These are phyloP conservation scores for Oedothorax gibbosus DNA, from an alignment of 1,140 invertebrate genomes.

Conservation along the genomic window DNA sequence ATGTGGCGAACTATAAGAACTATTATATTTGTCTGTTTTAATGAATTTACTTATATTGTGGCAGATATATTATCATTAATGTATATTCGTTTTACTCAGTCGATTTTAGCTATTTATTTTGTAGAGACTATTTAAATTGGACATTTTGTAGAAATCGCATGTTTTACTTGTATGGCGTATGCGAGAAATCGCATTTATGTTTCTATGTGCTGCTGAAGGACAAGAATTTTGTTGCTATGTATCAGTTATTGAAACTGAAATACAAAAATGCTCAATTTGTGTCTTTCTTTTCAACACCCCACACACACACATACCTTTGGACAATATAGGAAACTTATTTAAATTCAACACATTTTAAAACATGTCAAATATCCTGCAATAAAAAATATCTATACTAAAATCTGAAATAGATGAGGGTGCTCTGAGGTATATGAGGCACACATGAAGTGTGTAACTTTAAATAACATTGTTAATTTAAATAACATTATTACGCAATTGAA, in stretches of 20 bases:
- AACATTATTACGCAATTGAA: no score
- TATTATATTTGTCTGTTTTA: conserved; percentile 45
- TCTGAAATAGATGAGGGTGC: no score
- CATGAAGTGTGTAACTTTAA: no score
- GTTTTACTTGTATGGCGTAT: conserved; percentile 25
- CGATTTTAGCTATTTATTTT: conserved; percentile 42
- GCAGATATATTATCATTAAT: conserved; percentile 44
- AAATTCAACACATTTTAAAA: neutral
- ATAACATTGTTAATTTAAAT: no score
- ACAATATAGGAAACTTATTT: neutral
- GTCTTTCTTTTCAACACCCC: conserved; percentile 1
- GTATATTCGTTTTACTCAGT: conserved; percentile 34
- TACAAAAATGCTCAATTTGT: conserved; percentile 54
- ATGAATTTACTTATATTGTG: conserved; percentile 52
- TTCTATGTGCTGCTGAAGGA: conserved; percentile 49
- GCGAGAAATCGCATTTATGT: conserved; percentile 40
- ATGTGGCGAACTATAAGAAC: conserved; percentile 32
- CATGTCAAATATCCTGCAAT: neutral
- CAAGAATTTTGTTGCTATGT: conserved; percentile 51
- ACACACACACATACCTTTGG: neutral
- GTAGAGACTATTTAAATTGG: conserved; percentile 20
- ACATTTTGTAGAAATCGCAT: conserved; percentile 41
- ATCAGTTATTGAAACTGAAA: conserved; percentile 50
- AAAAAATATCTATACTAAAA: no score
- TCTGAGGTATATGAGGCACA: no score